These are phyloP conservation scores for Zaprionus lineosus DNA, from an alignment of 2,888 invertebrate species.

Conservation along the genomic window DNA sequence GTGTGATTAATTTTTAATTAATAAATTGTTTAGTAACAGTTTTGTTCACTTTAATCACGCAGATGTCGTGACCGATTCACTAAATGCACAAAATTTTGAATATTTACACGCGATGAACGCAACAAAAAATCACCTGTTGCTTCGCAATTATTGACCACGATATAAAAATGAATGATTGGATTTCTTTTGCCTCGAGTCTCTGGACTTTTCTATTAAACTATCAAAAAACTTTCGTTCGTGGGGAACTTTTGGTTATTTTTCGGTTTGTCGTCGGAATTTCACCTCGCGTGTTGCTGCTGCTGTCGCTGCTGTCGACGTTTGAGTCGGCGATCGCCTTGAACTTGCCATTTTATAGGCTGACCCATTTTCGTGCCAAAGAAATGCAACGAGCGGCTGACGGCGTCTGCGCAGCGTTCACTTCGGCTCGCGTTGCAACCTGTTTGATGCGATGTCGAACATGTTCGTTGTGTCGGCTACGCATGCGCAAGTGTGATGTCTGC, in stretches of 20 bases:
- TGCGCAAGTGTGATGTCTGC: slow-evolving; percentile 38
- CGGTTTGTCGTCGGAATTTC: slow-evolving; percentile 42
- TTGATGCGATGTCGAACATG: no score
- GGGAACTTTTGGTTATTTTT: slow-evolving; percentile 16
- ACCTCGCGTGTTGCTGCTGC: slow-evolving; percentile 52
- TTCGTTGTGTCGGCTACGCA: slow-evolving; percentile 27
- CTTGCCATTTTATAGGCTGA: slow-evolving; percentile 92
- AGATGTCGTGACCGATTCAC: slow-evolving; percentile 30
- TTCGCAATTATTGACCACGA: slow-evolving; percentile 27
- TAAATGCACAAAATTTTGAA: slow-evolving; percentile 30
- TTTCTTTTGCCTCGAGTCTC: slow-evolving; percentile 18
- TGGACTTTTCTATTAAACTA: slow-evolving; percentile 30
- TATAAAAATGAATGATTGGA: no score
- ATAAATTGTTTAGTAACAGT: no score
- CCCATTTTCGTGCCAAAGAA: slow-evolving; percentile 85
- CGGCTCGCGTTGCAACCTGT: slow-evolving; percentile 39
- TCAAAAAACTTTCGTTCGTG: slow-evolving; percentile 61
- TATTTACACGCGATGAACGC: slow-evolving; percentile 54
- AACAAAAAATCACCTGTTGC: slow-evolving; percentile 58
- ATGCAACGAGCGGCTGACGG: slow-evolving; percentile 45
- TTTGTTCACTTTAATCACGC: slow-evolving; percentile 39
- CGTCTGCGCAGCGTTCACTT: slow-evolving; percentile 16
- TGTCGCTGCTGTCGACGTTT: slow-evolving; percentile 82
- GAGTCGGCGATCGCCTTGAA: slow-evolving; percentile 89
- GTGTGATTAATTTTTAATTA: no score